These are phyloP conservation scores for Phoxinus dragarum DNA, from an alignment of 2,797 vertebrate species.

Conservation along the genomic window DNA sequence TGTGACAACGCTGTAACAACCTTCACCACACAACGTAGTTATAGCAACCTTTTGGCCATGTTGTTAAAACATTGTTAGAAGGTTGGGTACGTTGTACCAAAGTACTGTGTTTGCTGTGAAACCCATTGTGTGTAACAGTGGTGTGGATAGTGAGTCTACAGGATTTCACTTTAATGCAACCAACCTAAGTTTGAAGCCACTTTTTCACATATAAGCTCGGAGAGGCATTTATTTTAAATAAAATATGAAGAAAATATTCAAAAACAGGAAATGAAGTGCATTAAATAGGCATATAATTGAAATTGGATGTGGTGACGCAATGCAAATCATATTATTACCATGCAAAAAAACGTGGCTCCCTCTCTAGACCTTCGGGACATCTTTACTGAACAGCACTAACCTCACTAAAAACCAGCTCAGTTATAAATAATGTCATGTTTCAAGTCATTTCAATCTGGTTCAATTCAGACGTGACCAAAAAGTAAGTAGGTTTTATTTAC, in stretches of 20 bases:
- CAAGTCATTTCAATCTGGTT: constrained; percentile 1
- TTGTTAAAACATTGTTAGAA: too few species aligned
- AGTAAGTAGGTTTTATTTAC: constrained; percentile 10
- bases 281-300: background rate
- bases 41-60: too few species aligned
- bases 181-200: background rate
- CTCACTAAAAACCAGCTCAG: background rate
- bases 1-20: too few species aligned
- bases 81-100: too few species aligned
- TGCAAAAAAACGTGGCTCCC: background rate
- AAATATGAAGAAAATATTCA: background rate
- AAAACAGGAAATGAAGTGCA: background rate
- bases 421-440: background rate
- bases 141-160: background rate
- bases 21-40: too few species aligned
- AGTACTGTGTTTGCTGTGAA: too few species aligned
- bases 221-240: background rate
- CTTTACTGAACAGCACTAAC: too few species aligned
- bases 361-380: too few species aligned
- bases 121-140: background rate
- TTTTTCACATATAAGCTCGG: background rate
- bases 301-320: background rate
- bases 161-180: background rate
- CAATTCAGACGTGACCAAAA: background rate
- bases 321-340: background rate